phyloP scores from a whole-genome alignment of 2,888 invertebrate species.

The Graphium colonna region DNA sequence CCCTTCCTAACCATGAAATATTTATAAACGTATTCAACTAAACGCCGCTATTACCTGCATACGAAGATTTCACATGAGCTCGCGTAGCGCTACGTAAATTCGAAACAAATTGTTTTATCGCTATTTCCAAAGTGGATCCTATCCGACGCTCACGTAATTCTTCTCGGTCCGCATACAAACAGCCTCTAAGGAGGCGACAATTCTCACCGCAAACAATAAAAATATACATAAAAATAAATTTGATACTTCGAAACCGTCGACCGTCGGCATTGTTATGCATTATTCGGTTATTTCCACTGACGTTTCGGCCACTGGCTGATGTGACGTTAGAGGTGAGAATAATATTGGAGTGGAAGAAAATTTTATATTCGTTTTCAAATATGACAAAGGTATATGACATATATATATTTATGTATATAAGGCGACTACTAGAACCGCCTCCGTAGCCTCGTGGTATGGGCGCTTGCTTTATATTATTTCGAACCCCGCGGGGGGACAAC shows the following conservation, averaged over 20 bases:
- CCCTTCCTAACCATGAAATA: too few species aligned
- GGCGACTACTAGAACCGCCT: too few species aligned
- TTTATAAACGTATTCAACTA: too few species aligned
- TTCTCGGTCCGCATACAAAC: constrained; percentile 74
- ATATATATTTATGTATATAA: too few species aligned
- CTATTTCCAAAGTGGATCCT: constrained; percentile 63
- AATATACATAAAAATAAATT: constrained; percentile 76
- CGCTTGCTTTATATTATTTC: too few species aligned
- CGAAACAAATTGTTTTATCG: constrained; percentile 75
- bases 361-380: too few species aligned
- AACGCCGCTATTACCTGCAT: constrained; percentile 8
- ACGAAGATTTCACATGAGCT: constrained; percentile 39
- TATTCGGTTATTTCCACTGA: constrained; percentile 33
- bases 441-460: too few species aligned
- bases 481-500: too few species aligned
- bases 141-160: constrained; percentile 65
- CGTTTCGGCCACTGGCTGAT: too few species aligned
- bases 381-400: too few species aligned
- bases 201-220: constrained; percentile 74
- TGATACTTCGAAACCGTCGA: constrained; percentile 60
- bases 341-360: too few species aligned
- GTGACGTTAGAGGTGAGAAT: too few species aligned
- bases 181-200: constrained; percentile 74
- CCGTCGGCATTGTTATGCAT: constrained; percentile 62
- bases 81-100: constrained; percentile 51